These are phyloP conservation scores for Mungos mungo DNA, from an alignment of 2,113 vertebrate genomes.

Conservation along the genomic window DNA sequence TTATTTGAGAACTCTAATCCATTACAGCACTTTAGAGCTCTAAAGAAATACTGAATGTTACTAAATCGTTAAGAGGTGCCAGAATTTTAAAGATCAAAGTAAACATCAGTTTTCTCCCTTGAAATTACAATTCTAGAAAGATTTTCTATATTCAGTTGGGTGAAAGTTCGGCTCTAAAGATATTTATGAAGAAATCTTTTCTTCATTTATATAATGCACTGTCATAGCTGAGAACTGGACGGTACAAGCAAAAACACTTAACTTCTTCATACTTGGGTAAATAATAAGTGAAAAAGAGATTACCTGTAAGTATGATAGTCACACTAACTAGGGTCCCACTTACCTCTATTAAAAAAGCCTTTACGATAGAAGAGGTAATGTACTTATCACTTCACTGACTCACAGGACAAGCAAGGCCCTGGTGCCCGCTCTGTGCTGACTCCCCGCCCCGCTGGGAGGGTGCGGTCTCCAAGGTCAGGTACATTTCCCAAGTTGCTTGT, in stretches of 20 bases:
- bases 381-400: neutral
- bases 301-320: neutral
- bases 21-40: conserved; percentile 54
- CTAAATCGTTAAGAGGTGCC: conserved; percentile 31
- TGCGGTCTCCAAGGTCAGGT: neutral
- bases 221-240: conserved; percentile 43
- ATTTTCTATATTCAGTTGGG: conserved; percentile 42
- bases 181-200: conserved; percentile 34
- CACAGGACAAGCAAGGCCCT: neutral
- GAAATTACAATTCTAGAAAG: conserved; percentile 51
- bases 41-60: conserved; percentile 18
- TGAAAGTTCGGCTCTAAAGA: conserved; percentile 37
- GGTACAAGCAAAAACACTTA: conserved; percentile 28
- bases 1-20: conserved; percentile 47
- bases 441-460: neutral
- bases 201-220: conserved; percentile 40
- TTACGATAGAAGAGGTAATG: neutral
- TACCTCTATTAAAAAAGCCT: neutral
- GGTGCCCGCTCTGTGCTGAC: neutral
- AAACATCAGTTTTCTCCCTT: conserved; percentile 52
- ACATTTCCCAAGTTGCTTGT: neutral
- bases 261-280: conserved; percentile 21
- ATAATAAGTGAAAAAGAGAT: conserved; percentile 3
- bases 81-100: conserved; percentile 58
- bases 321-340: neutral